Conservation (phyloP, 2,888 invertebrate genomes). For the Drosophila neutralis region DNA sequence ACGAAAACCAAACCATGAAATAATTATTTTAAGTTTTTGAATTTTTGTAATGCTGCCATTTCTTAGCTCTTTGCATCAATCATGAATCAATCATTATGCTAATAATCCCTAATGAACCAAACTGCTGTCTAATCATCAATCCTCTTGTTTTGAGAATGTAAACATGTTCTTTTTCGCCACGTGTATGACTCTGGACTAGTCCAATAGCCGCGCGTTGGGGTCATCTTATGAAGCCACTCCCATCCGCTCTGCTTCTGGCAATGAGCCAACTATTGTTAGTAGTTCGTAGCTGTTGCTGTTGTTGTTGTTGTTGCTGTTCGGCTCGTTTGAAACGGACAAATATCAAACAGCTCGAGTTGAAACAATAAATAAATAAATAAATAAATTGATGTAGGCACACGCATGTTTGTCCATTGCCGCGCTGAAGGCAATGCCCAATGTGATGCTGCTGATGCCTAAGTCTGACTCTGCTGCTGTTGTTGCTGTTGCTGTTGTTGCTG, state of each 20-base stretch:
- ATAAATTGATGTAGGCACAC: slow-evolving; percentile 51
- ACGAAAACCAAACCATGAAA: not conserved
- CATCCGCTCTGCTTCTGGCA: slow-evolving; percentile 35
- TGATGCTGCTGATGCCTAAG: slow-evolving; percentile 29
- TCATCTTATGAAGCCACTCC: slow-evolving; percentile 37
- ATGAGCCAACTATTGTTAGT: slow-evolving; percentile 34
- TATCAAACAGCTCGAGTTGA: slow-evolving; percentile 59
- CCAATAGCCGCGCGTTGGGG: slow-evolving; percentile 23
- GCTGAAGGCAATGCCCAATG: slow-evolving; percentile 68
- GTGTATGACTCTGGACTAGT: not conserved
- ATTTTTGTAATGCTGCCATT: not conserved
- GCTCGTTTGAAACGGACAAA: slow-evolving; percentile 48
- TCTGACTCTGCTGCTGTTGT: slow-evolving; percentile 12
- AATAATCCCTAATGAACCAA: not conserved
- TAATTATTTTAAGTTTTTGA: not conserved
- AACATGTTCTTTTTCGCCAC: not conserved
- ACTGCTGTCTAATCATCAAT: too few relatives aligned
- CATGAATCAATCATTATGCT: not conserved
- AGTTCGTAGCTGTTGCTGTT: not conserved
- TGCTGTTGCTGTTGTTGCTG: slow-evolving; percentile 21
- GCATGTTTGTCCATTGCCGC: slow-evolving; percentile 67
- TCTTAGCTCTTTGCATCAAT: not conserved
- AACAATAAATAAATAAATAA: slow-evolving; percentile 77
- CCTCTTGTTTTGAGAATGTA: not conserved
- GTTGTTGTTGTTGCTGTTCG: slow-evolving; percentile 22